A percentile compares a stretch with the other conserved stretches of the same genome.
Evolutionary conservation across 2,888 invertebrate genomes (phyloP).

Genomic region (Acanthoscelides obtectus): DNA sequence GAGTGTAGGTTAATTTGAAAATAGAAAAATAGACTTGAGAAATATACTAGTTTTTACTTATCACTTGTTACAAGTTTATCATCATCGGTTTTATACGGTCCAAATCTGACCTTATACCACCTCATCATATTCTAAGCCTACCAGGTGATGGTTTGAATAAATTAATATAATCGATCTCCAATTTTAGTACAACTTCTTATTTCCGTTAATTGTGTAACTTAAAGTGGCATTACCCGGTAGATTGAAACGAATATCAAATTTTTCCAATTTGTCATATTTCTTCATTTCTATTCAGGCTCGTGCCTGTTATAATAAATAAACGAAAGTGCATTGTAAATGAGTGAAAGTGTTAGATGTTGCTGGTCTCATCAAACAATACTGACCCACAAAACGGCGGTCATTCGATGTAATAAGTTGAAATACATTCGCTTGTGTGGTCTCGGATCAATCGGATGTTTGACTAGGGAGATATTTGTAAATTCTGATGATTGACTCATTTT

Average conservation of each 20-base stretch:
- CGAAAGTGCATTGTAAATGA: conserved; percentile 9
- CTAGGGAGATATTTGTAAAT: no score
- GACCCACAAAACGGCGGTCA: background rate
- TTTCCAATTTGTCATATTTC: background rate
- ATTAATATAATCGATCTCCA: background rate
- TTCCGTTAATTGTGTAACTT: background rate
- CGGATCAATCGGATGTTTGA: no score
- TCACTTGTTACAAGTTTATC: no score
- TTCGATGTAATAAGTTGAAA: background rate
- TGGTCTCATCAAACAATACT: background rate
- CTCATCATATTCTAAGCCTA: no score
- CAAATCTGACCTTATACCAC: no score
- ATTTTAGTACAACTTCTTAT: background rate
- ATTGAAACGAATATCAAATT: background rate
- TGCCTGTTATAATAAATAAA: conserved; percentile 1
- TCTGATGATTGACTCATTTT: no score
- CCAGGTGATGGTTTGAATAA: no score
- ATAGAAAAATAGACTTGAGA: no score
- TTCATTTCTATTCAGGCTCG: background rate
- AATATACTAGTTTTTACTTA: no score
- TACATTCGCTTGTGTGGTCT: background rate
- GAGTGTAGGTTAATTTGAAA: no score
- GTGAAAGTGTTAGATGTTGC: conserved; percentile 8
- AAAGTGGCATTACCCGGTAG: background rate
- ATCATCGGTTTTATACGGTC: no score